Evolutionary conservation across 2,113 vertebrate species (phyloP), one percentile per base, ranked within the genome.

Genomic region (Barnardius zonarius): DNA sequence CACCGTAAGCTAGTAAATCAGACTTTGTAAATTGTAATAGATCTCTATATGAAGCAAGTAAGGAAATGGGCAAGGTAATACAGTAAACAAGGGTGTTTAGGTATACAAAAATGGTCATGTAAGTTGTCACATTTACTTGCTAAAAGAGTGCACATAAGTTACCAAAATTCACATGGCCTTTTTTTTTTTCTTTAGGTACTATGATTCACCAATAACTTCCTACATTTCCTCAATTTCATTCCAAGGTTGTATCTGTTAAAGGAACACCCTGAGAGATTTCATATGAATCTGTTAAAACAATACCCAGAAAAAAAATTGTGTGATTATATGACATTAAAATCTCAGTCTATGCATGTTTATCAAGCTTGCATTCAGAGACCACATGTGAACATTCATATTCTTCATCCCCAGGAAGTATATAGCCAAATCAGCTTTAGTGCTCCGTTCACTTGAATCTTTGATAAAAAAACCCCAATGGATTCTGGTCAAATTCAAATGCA

Each of bases 401-500:
- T 61, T 96, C 69, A 69, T 72, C 76, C 69, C 43, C 69, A 84
- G 83, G 79, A 92, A 83, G 37, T 39, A 55, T 39, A 86, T 20
- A 90, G 61, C 27, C 55, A 70, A 81, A 88, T 88, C 79, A 94
- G 46, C 55, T 81, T 93, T 75, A 63, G 55, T 27, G 54, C 43
- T 90, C 55, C 1, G 5, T 88, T 94, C 68, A 28, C 43, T 92
- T 75, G 48, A 90, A 88, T 81, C 31, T 77, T 75, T 96, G 55
- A 90, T 94, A 82, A 86, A 78, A 63, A 91, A 49, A 0, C 44
- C 16, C 54, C 51, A 83, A 95, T 86, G 68, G 68, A 91, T 93
- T 95, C 77, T 94, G 85, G 79, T 70, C 76, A 75, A 86, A 96
- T 97, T 90, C 39, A 77, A 92, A 90, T 88, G 73, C 61, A 92